These are phyloP conservation scores for Chelonus insularis DNA, from an alignment of 1,140 invertebrate species.

Conservation along the genomic window DNA sequence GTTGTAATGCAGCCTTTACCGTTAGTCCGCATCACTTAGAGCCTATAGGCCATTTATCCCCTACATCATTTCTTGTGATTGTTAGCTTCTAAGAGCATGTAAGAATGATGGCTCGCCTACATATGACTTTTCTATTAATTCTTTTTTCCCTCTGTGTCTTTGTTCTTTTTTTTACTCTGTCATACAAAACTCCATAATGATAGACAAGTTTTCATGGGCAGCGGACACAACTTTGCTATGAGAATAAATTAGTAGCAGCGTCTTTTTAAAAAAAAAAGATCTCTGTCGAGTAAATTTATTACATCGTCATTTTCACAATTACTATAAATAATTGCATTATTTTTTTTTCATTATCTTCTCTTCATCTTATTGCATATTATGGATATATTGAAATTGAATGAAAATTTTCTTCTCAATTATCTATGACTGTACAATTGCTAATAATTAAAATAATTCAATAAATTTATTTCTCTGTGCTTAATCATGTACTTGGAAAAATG, in stretches of 20 bases:
- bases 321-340: constrained; percentile 2
- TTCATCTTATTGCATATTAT: neutral
- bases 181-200: constrained; percentile 29
- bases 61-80: constrained; percentile 36
- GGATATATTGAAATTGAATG: neutral
- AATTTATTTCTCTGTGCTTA: neutral
- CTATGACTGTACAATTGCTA: neutral
- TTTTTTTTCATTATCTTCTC: neutral
- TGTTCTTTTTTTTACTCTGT: neutral
- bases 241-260: constrained; percentile 18
- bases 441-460: neutral
- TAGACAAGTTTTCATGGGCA: constrained; percentile 36
- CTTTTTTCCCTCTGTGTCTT: neutral
- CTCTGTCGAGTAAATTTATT: constrained; percentile 5
- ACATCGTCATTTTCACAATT: constrained; percentile 11
- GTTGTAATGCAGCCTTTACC: constrained; percentile 46
- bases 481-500: neutral
- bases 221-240: neutral
- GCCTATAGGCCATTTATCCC: constrained; percentile 22
- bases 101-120: constrained; percentile 2
- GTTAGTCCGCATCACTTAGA: constrained; percentile 40
- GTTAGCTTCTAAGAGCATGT: neutral
- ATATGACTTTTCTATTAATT: neutral
- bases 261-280: constrained; percentile 1
- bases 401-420: constrained; percentile 1